Conservation (phyloP, 2,888 invertebrate genomes). For the Hypsopygia costalis region DNA sequence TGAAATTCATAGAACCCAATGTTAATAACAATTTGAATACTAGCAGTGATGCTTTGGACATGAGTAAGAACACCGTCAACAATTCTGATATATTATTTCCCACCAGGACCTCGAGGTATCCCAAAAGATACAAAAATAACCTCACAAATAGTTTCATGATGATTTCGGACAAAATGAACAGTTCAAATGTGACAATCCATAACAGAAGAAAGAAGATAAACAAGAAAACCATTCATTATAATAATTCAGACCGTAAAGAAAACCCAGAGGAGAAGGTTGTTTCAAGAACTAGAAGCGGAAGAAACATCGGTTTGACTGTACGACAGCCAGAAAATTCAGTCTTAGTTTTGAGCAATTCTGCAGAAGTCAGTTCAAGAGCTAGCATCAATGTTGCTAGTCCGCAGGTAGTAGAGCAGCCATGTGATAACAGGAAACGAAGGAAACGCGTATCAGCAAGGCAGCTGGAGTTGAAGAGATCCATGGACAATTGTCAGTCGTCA, state of each 20-base stretch:
- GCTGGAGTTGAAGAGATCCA: slow-evolving; percentile 29
- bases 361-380: slow-evolving; percentile 49
- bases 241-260: slow-evolving; percentile 50
- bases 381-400: slow-evolving; percentile 51
- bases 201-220: slow-evolving; percentile 29
- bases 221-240: slow-evolving; percentile 36
- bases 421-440: slow-evolving; percentile 22
- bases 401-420: not conserved
- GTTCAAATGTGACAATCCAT: slow-evolving; percentile 12
- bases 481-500: slow-evolving; percentile 34
- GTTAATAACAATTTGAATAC: slow-evolving; percentile 25
- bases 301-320: slow-evolving; percentile 38
- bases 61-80: slow-evolving; percentile 13
- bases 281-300: slow-evolving; percentile 57
- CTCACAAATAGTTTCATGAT: slow-evolving; percentile 10
- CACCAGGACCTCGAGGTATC: slow-evolving; percentile 54
- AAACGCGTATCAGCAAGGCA: slow-evolving; percentile 29
- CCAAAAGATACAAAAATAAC: slow-evolving; percentile 44
- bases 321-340: slow-evolving; percentile 50
- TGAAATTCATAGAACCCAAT: slow-evolving; percentile 54
- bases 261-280: slow-evolving; percentile 41
- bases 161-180: slow-evolving; percentile 18
- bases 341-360: slow-evolving; percentile 47
- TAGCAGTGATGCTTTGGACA: slow-evolving; percentile 6
- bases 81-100: slow-evolving; percentile 50